These are phyloP conservation scores for Coendou prehensilis DNA, from an alignment of 2,797 vertebrate genomes.

Conservation along the genomic window DNA sequence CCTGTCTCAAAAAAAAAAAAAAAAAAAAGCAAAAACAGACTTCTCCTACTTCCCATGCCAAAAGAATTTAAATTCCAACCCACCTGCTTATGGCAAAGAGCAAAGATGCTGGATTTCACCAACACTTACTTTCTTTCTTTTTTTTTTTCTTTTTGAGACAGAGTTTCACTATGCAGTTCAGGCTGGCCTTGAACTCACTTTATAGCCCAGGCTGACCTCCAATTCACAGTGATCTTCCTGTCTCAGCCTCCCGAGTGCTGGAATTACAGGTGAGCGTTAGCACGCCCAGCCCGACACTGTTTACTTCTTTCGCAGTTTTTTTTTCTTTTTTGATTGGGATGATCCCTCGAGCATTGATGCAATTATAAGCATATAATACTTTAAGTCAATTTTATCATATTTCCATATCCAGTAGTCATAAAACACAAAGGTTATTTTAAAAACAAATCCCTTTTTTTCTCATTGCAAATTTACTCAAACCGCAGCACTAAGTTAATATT, in stretches of 20 bases:
- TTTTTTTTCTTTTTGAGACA: background rate
- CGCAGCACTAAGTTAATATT: background rate
- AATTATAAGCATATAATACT: slow-evolving; percentile 40
- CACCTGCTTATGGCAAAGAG: background rate
- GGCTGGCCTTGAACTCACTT: background rate
- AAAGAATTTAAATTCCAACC: slow-evolving; percentile 46
- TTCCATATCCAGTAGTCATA: background rate
- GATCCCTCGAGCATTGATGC: background rate
- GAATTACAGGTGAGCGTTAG: background rate
- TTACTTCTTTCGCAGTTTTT: background rate
- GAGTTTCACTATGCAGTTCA: background rate
- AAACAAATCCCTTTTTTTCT: background rate
- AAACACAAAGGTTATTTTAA: slow-evolving; percentile 48
- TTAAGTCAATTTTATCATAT: slow-evolving; percentile 2
- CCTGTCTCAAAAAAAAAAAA: background rate
- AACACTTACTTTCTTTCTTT: background rate
- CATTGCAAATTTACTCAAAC: background rate
- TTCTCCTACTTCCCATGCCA: background rate
- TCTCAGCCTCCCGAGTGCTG: background rate
- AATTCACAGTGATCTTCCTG: background rate
- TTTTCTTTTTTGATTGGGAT: background rate
- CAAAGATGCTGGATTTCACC: background rate
- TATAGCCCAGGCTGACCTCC: background rate
- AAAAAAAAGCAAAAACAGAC: background rate
- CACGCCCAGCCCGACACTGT: background rate